Conservation (phyloP, 2,797 vertebrate species). For the Falco rusticolus region DNA sequence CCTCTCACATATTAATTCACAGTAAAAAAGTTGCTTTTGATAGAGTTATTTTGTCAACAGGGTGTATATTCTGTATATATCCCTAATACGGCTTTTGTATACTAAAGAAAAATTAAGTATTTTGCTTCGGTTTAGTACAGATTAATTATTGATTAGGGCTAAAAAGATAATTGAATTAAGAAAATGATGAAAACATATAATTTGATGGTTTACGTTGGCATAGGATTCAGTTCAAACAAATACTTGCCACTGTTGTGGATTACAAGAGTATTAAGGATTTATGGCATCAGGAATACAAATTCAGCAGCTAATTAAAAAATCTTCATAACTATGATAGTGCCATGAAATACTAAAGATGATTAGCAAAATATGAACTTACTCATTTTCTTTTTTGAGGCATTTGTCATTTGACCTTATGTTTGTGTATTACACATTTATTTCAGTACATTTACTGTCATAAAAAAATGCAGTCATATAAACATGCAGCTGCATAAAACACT, state of each 20-base stretch:
- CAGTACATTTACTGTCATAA: neutral
- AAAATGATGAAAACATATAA: neutral
- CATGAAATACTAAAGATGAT: neutral
- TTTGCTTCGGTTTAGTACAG: neutral
- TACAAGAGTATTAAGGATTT: neutral
- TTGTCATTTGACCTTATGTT: neutral
- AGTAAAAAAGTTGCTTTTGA: slow-evolving; percentile 3
- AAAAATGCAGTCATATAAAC: neutral
- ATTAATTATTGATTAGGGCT: neutral
- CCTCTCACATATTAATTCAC: neutral
- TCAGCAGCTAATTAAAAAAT: neutral
- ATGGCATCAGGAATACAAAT: neutral
- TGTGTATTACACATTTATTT: neutral
- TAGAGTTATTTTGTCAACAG: neutral
- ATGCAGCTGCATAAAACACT: neutral
- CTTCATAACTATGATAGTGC: neutral
- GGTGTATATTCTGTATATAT: neutral
- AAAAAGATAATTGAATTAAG: neutral
- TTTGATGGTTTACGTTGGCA: neutral
- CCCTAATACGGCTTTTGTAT: neutral
- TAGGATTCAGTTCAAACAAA: neutral
- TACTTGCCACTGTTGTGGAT: neutral
- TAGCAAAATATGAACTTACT: neutral
- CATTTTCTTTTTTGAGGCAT: neutral
- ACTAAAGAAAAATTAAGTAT: neutral